Evolutionary conservation across 2,888 invertebrate species (phyloP), one percentile per base, ranked within the genome.

Genomic region (Schizaphis graminum): DNA sequence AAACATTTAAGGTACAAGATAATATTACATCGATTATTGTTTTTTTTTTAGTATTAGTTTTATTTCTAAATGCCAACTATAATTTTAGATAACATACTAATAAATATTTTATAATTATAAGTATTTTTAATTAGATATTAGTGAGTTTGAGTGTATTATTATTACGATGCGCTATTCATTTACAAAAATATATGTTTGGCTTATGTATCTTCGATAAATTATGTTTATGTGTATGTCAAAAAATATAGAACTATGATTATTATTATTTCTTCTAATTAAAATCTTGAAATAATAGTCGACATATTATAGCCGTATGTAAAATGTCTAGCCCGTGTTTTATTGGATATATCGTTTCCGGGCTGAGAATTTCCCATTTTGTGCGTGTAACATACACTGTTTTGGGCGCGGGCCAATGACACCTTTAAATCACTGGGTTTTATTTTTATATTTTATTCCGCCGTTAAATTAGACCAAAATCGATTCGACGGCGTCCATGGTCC

Each of bases 391-490:
- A 94, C 86, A 67, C 94, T 49, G 91, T 90, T 44, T 94, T 94
- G 94, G 91, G 47, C 84, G 41, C 86, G 21, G 90, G 94, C 94
- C 94, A 94, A 94, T 67, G 91, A 94, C 94, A 94, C 94, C 94
- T 94, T 94, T 94, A 94, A 94, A 94, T 94, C 94, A 94, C 91
- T 87, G 44, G 90, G 91, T 86, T 94, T 94, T 94, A 91, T 91
- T 94, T 94, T 94, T 94, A 89, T 94, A 94, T 91, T 61, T 91
- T 91, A 49, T 91, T 91, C 91, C 91, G 94, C 56, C 91, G 91
- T 90, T 90, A 90, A 94, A 94, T 94, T 91, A 86, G 90, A 94
- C 94, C 91, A 91, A 94, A 94, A 94, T 94, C 94, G 53, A 94
- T 94, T 91, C 86, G 49, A 67, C 84, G 89, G 41, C 89, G 35